Percentiles rank a stretch among this genome's conserved stretches.
phyloP scores from a whole-genome alignment of 2,113 vertebrate genomes.

The Nyctibius bracteatus region DNA sequence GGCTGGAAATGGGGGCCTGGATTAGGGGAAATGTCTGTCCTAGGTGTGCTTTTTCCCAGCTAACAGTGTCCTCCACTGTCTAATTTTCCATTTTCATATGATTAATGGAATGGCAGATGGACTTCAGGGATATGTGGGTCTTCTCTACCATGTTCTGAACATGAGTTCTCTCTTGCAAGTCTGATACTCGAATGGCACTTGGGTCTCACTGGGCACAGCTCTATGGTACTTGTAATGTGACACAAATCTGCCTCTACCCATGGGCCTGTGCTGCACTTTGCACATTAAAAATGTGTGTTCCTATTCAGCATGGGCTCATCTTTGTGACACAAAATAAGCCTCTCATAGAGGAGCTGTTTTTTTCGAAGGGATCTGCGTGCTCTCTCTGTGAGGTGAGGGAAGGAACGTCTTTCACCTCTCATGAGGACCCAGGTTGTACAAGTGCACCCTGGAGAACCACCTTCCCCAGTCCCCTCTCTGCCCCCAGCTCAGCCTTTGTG shows the following conservation, averaged over 20 bases:
- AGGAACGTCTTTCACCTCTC: not conserved
- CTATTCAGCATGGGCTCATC: not conserved
- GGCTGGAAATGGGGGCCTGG: not conserved
- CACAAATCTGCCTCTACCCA: not conserved
- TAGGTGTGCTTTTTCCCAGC: not conserved
- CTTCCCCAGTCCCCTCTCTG: not conserved
- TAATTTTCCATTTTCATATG: not conserved
- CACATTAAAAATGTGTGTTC: not conserved
- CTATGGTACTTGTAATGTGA: not conserved
- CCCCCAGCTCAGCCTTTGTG: not conserved
- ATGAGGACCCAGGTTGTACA: not conserved
- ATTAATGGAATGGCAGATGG: not conserved
- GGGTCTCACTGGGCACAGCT: not conserved
- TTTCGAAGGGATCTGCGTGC: not conserved
- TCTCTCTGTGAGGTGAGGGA: not conserved
- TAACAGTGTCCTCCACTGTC: not conserved
- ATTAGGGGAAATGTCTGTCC: not conserved
- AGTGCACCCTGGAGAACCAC: not conserved
- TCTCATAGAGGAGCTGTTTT: not conserved
- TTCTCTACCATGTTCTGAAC: not conserved
- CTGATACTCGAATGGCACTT: accelerated
- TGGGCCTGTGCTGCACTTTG: not conserved
- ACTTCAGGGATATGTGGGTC: not conserved
- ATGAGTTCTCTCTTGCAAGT: not conserved
- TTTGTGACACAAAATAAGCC: not conserved